These are phyloP conservation scores for Myocastor coypus DNA, from an alignment of 2,113 vertebrate species.

Conservation along the genomic window DNA sequence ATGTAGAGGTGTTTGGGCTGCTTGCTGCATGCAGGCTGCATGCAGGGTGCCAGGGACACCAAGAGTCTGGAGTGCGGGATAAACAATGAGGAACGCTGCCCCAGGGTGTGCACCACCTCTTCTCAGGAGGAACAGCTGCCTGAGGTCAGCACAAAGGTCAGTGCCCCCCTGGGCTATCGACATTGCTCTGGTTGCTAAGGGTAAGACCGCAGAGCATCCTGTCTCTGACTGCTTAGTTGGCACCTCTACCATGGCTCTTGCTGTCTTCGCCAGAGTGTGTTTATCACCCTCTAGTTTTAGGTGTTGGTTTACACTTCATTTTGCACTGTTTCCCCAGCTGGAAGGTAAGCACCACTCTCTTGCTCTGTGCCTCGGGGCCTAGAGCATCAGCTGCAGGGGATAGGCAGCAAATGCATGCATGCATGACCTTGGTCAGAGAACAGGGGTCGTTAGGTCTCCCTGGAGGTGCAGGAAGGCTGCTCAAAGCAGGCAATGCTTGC, in stretches of 20 bases:
- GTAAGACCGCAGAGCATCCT: neutral
- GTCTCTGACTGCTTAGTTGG: neutral
- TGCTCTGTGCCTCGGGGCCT: no score
- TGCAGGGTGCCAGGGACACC: neutral
- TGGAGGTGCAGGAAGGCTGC: neutral
- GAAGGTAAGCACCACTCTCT: no score
- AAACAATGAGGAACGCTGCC: neutral
- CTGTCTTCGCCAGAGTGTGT: no score
- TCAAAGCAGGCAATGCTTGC: neutral
- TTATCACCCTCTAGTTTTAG: no score
- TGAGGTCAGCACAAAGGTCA: accelerated
- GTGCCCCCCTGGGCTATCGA: accelerated
- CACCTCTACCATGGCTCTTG: neutral
- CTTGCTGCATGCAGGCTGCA: neutral
- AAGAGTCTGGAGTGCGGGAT: neutral
- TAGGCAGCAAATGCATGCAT: no score
- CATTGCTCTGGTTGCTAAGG: neutral
- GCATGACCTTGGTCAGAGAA: no score
- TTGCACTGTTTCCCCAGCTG: no score
- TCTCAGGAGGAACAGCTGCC: neutral
- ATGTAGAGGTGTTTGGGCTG: neutral
- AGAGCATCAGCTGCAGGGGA: no score
- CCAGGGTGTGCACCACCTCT: neutral
- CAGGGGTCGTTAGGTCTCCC: no score
- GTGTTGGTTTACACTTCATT: no score